These are phyloP conservation scores for Zoanthus sansibaricus DNA, from an alignment of 92 coral and sea anemone genomes.

Conservation along the genomic window DNA sequence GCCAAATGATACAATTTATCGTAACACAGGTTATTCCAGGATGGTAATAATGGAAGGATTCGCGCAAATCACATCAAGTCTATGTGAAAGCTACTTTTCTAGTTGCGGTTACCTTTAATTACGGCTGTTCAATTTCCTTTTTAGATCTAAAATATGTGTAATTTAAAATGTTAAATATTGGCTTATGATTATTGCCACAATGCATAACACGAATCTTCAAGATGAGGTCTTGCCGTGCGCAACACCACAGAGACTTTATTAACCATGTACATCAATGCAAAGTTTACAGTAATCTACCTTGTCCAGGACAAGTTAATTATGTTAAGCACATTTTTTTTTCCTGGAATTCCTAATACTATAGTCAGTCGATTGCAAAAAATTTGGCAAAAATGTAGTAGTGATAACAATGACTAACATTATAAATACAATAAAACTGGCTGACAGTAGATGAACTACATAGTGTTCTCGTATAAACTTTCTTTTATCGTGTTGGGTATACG, in stretches of 20 bases:
- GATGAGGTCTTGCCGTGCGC: conserved; percentile 1
- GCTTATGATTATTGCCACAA: neutral
- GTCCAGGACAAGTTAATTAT: neutral
- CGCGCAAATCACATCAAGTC: neutral
- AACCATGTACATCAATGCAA: neutral
- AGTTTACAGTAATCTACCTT: neutral
- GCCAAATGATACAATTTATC: conserved; percentile 33
- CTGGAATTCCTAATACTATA: neutral
- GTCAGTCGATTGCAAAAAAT: conserved; percentile 7
- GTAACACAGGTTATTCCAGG: conserved; percentile 1
- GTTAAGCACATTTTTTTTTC: neutral
- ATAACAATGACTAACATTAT: neutral
- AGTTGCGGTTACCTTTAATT: neutral
- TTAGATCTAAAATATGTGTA: neutral
- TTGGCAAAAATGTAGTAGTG: neutral
- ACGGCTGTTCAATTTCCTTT: neutral
- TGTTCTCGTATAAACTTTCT: neutral
- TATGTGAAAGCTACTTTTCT: conserved; percentile 1
- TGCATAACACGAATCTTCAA: neutral
- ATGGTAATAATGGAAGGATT: conserved; percentile 11
- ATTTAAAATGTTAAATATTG: neutral
- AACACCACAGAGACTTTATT: neutral
- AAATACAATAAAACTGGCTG: conserved; percentile 8
- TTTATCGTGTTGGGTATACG: neutral
- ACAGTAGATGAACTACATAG: neutral